Conservation (phyloP, 2,113 vertebrate species). For the Pungitius pungitius region DNA sequence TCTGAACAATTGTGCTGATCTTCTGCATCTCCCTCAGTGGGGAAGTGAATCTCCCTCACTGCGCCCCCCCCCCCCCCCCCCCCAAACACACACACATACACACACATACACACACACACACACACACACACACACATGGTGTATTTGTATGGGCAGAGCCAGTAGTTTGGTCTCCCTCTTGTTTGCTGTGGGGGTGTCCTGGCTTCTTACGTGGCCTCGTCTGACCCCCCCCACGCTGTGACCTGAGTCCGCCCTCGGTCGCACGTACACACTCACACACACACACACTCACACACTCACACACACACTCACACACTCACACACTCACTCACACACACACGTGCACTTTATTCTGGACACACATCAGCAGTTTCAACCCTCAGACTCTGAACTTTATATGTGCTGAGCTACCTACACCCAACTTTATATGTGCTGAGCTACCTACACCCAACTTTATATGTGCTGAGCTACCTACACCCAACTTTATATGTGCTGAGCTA, state of each 20-base stretch:
- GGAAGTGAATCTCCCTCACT: constrained; percentile 71
- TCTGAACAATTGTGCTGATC: constrained; percentile 62
- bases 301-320: too few species aligned
- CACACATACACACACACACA: constrained; percentile 38
- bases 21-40: constrained; percentile 58
- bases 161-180: constrained; percentile 60
- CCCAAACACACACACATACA: constrained; percentile 26
- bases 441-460: too few species aligned
- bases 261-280: constrained; percentile 41
- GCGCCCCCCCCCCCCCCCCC: too few species aligned
- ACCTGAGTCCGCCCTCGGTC: constrained; percentile 49
- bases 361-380: constrained; percentile 11
- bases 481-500: too few species aligned
- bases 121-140: constrained; percentile 50
- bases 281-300: constrained; percentile 38
- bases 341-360: constrained; percentile 10
- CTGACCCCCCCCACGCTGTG: constrained; percentile 50
- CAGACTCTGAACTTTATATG: not conserved
- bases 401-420: too few species aligned
- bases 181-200: constrained; percentile 69
- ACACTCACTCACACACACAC: constrained; percentile 38
- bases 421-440: too few species aligned
- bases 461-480: too few species aligned
- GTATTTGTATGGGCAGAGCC: constrained; percentile 52
- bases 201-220: constrained; percentile 60